Base-by-base conservation (phyloP, 2,888 invertebrate genomes). In the Drosophila recens region DNA sequence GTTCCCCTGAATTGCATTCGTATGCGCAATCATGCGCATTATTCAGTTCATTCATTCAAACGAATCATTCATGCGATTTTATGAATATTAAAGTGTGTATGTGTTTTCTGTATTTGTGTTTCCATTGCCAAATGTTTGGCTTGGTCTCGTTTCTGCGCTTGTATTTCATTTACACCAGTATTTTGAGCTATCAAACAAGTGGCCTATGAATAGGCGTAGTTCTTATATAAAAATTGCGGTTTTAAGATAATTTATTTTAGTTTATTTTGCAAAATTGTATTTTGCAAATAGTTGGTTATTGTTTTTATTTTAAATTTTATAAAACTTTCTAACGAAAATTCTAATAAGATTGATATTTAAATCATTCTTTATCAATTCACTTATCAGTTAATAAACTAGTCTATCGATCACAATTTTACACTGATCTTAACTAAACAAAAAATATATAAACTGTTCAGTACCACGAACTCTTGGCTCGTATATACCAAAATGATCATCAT, bases 1-100 rank as follows among this genome's bases (percentile, higher is more conserved):
- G 46, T 66, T 58, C 52, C 52, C 42, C 46, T 46, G 62, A 65
- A 75, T 42, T 64, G 63, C 63, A 68, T 67, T 75, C 45, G 56
- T 58, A 53, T 80, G 80, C 68, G 78, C 73, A 78, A 75, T 82
- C 83, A 80, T 66, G 79, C 81, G 72, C 67, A 70, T 72, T 87
- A 74, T 83, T 87, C 69, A 72, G 67, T 77, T 75, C 75, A 78
- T 65, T 74, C 81, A 80, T 74, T 70, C 74, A 75, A 68, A 66
- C 58, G 64, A 80, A 73, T 72, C 72, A 80, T 74, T 72, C 81
- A 84, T 72, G 73, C 77, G 61, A 77, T 58, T 67, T 68, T 59
- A 57, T 30, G 49, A 45, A 40, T 53, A 43, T 38, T 45, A 34
- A 58, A 46, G 27, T 48, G 46, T 17, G 34, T 23, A 13, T 36